Base-by-base conservation (phyloP, 2,113 vertebrate genomes). In the Irena cyanogastra region DNA sequence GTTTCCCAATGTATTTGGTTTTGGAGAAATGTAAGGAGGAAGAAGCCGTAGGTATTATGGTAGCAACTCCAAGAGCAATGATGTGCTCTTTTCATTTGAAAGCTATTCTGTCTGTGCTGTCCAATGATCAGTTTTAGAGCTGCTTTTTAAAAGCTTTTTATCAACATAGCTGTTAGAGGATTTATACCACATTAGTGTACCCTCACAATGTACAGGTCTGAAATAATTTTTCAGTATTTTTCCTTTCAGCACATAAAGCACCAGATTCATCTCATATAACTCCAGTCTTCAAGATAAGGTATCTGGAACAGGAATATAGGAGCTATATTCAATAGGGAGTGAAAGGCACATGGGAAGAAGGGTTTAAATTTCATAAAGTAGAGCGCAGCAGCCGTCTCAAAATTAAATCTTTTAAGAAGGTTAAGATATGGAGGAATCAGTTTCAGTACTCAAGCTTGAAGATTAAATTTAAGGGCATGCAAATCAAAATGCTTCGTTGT, bases 341-440 rank as follows among this genome's bases (percentile, higher is more conserved):
- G 74, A 75, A 93, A 91, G 26, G 41, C 53, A 64, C 75, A 31
- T 56, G 17, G 45, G 42, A 83, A 35, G 42, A 83, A 35, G 9
- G 26, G 27, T 52, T 93, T 94, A 75, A 63, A 83, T 93, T 92
- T 92, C 35, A 45, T 90, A 39, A 89, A 75, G 59, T 41, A 66
- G 54, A 75, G 53, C 87, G 56, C 49, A 91, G 64, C 69, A 91
- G 26, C 65, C 2, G 0, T 82, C 52, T 79, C 52, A 82, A 96
- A 94, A 57, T 44, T 74, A 90, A 92, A 89, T 87, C 72, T 80
- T 68, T 87, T 92, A 93, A 89, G 83, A 89, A 89, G 81, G 42
- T 89, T 91, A 72, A 69, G 54, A 61, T 83, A 57, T 47, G n/a
- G 52, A 96, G 53, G 56, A 77, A 54, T 78, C 64, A 27, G 15